Evolutionary conservation across 2,797 vertebrate species (phyloP), one percentile per base, ranked within the genome.

Genomic region (Pangasius larnaudii): DNA sequence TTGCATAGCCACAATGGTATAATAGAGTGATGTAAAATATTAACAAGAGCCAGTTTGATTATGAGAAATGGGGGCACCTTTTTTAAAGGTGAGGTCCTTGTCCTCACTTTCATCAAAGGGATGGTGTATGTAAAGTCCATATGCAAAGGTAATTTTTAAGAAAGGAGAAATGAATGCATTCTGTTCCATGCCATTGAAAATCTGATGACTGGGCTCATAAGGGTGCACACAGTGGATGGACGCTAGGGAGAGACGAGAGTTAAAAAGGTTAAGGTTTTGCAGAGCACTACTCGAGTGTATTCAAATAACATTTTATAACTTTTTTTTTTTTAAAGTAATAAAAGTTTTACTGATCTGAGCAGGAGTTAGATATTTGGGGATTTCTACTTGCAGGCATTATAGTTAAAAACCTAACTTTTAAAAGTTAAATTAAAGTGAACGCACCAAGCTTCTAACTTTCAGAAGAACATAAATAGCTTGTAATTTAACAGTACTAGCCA

Each of bases 1-100:
- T 87, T 93, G 95, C 90, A 92, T 90, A 91, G 93, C 94, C 95
- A 95, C 94, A 71, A 85, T 82, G 81, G 63, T 89, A 85, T 39
- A 85, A 86, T 63, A 85, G 46, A 85, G 65, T 72, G 39, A 90
- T 80, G 65, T 69, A 79, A 85, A 86, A 83, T 82, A 87, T 80
- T 87, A 91, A 88, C 27, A 88, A 83, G 69, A 91, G 87, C 90
- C 88, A 91, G 90, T 67, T 83, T 89, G 87, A 87, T 69, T 85
- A 53, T 79, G 33, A 69, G 33, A 74, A 80, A 82, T 42, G n/a
- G 74, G 80, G 39, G 89, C 79, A 85, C 89, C 89, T 89, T 89
- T 74, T 82, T 67, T 19, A 85, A 88, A 87, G 87, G 87, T 88
- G 81, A 85, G 75, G 77, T 87, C 53, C 75, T 82, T 86, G 65